Evolutionary conservation across 2,113 vertebrate genomes (phyloP).

Genomic region (Phodopus roborovskii): DNA sequence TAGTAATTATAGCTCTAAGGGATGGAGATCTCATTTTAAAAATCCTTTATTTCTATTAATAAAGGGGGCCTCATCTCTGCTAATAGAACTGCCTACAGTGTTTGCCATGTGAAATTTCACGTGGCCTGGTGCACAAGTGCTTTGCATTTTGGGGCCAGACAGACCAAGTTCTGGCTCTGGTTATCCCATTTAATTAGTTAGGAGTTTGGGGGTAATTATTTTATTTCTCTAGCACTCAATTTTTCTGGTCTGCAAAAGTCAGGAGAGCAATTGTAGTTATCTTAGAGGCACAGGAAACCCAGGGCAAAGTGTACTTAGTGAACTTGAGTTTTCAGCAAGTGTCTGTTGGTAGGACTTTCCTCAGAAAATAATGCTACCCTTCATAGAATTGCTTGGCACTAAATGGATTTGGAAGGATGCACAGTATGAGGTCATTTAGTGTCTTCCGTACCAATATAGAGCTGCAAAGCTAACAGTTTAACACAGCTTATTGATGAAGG

Average conservation of each 20-base stretch:
- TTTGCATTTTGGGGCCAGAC: not conserved
- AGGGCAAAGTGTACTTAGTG: not conserved
- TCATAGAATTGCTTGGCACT: not conserved
- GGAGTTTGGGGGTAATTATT: not conserved
- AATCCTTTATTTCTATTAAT: constrained; percentile 10
- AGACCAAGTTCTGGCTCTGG: not conserved
- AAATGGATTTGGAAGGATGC: not conserved
- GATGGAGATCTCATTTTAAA: constrained; percentile 37
- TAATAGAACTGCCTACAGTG: not conserved
- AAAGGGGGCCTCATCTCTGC: not conserved
- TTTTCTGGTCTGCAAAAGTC: constrained; percentile 24
- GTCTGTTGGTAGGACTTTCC: not conserved
- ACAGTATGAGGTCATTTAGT: not conserved
- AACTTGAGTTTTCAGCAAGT: not conserved
- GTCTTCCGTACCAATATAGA: not conserved
- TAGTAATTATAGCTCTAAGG: constrained; percentile 12
- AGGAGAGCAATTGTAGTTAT: not conserved
- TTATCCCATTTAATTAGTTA: not conserved
- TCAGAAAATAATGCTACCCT: not conserved
- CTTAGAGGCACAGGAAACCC: not conserved
- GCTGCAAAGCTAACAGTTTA: not conserved
- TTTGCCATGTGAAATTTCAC: not conserved
- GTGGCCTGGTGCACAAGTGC: no score
- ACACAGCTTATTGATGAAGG: not conserved
- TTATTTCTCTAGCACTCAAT: not conserved